Percentiles rank a stretch among this genome's conserved stretches.
Evolutionary conservation across 2,113 vertebrate genomes (phyloP).

Genomic region (Pandion haliaetus): DNA sequence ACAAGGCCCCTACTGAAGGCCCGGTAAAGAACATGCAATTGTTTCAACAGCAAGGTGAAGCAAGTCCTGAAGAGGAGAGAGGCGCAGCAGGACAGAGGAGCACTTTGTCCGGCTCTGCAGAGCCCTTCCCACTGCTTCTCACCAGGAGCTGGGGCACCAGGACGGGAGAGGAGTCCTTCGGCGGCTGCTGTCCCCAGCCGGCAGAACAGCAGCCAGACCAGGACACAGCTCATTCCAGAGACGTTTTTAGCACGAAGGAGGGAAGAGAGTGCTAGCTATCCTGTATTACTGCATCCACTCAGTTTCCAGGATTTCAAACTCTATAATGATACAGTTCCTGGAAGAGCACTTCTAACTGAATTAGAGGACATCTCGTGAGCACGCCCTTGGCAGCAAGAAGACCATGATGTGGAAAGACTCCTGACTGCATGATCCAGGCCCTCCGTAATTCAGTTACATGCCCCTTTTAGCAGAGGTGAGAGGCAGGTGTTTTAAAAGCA

Average conservation of each 20-base stretch:
- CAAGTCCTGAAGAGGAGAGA: background rate
- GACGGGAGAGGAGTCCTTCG: background rate
- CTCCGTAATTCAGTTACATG: accelerated
- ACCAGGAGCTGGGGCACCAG: background rate
- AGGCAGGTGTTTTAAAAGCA: background rate
- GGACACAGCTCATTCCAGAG: background rate
- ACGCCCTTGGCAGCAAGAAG: background rate
- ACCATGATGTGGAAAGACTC: background rate
- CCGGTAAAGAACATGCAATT: background rate
- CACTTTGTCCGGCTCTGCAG: background rate
- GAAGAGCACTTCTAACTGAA: constrained; percentile 10
- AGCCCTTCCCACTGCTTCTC: background rate
- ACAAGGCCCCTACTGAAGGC: background rate
- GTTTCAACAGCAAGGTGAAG: background rate
- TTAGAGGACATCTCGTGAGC: background rate
- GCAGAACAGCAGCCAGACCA: background rate
- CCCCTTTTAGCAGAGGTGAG: background rate
- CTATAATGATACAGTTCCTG: background rate
- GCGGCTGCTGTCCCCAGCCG: background rate
- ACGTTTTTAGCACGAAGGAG: background rate
- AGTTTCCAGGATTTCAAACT: background rate
- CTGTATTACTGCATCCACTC: background rate
- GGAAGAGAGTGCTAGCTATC: background rate
- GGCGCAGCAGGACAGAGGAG: background rate
- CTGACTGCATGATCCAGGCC: background rate